These are phyloP conservation scores for Agapostemon virescens DNA, from an alignment of 2,888 invertebrate species.

Conservation along the genomic window DNA sequence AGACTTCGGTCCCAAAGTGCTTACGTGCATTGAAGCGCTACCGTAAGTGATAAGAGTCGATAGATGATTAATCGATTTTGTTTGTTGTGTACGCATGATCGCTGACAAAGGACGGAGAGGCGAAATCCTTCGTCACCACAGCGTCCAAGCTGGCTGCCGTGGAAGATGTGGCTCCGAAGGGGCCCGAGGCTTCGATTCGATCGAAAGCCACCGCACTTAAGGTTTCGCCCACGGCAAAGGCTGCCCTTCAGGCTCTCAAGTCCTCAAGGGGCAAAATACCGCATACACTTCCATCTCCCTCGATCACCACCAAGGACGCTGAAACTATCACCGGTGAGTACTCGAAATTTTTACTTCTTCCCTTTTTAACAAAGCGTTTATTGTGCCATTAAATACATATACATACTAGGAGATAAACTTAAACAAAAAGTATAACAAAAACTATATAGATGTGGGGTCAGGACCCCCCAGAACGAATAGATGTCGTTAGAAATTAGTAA, in stretches of 20 bases:
- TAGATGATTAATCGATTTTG: neutral
- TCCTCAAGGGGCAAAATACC: constrained; percentile 82
- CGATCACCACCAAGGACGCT: constrained; percentile 82
- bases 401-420: no score
- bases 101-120: constrained; percentile 77
- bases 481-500: no score
- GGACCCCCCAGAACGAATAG: no score
- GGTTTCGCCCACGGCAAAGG: constrained; percentile 77
- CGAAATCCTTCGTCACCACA: constrained; percentile 80
- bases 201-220: constrained; percentile 75
- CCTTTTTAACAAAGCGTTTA: no score
- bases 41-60: neutral
- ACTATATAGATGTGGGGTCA: no score
- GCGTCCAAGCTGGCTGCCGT: constrained; percentile 90
- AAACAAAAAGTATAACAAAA: no score
- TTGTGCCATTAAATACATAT: no score
- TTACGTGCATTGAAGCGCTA: no score
- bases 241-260: constrained; percentile 75
- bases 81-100: constrained; percentile 20
- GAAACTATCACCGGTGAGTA: constrained; percentile 87
- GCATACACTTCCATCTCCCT: constrained; percentile 59
- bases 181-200: constrained; percentile 81
- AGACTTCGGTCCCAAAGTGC: no score
- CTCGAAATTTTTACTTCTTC: neutral
- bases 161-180: constrained; percentile 88